phyloP scores from a whole-genome alignment of 2,113 vertebrate species.

The Onychorhynchus coronatus region DNA sequence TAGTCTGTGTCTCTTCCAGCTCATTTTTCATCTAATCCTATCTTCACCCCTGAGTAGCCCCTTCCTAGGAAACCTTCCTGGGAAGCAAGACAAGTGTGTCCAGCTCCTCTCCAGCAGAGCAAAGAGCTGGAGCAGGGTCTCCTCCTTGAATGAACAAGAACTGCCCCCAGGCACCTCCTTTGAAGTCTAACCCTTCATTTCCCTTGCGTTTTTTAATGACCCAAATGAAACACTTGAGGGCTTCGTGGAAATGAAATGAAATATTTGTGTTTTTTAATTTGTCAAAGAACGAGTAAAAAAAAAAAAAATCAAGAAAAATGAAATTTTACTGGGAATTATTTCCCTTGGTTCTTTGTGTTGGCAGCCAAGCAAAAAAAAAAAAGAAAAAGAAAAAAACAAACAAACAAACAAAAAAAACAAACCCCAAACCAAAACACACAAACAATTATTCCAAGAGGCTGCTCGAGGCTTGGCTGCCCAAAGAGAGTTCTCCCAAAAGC shows the following conservation, averaged over 20 bases:
- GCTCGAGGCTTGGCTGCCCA: background rate
- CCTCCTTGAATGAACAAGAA: background rate
- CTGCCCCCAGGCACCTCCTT: background rate
- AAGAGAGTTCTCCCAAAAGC: background rate
- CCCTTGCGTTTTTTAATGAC: background rate
- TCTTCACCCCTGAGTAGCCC: background rate
- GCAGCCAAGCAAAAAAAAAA: background rate
- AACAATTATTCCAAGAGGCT: background rate
- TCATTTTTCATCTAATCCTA: background rate
- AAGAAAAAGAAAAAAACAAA: background rate
- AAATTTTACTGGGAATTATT: background rate
- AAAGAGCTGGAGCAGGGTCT: background rate
- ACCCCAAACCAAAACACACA: background rate
- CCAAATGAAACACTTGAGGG: background rate
- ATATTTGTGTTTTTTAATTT: background rate
- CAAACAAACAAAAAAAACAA: background rate
- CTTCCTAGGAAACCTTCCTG: background rate
- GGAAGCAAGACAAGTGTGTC: background rate
- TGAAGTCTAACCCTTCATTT: conserved; percentile 11
- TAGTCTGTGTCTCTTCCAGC: background rate
- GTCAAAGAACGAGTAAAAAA: background rate
- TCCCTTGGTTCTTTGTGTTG: conserved; percentile 1
- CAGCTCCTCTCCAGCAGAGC: background rate
- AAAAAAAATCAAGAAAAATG: background rate
- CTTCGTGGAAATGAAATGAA: background rate